Percentiles rank a stretch among this genome's conserved stretches.
phyloP scores from a whole-genome alignment of 2,797 vertebrate genomes.

The Cygnus olor region DNA sequence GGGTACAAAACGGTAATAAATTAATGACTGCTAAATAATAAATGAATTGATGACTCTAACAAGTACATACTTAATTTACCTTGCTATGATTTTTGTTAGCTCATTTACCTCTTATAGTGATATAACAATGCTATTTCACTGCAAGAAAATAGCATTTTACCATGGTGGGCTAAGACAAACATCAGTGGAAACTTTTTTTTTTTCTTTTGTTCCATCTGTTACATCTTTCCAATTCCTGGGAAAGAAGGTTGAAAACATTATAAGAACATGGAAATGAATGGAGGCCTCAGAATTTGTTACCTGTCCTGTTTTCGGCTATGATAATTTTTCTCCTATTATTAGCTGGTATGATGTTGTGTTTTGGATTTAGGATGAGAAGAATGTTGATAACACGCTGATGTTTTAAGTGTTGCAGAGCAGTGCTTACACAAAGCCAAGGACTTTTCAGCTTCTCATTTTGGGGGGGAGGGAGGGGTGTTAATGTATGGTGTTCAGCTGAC shows the following conservation, averaged over 20 bases:
- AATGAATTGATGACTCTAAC: slow-evolving; percentile 12
- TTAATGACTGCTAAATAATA: slow-evolving; percentile 33
- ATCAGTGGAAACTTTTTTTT: not conserved
- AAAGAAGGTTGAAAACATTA: not conserved
- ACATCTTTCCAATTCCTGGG: not conserved
- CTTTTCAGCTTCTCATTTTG: no score
- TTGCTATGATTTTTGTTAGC: not conserved
- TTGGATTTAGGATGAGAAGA: no score
- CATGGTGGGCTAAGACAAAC: not conserved
- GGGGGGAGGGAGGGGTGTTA: no score
- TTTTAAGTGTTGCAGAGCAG: no score
- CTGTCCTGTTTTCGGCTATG: not conserved
- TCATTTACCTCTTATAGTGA: not conserved
- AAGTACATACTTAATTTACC: not conserved
- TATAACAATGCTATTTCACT: not conserved
- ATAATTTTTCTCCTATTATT: no score
- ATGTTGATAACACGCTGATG: no score
- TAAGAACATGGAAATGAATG: not conserved
- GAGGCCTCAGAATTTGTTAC: not conserved
- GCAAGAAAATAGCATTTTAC: not conserved
- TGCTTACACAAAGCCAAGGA: no score
- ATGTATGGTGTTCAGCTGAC: no score
- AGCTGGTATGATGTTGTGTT: no score
- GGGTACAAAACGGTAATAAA: not conserved
- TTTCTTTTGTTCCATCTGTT: not conserved